Conservation (phyloP, 2,797 vertebrate genomes). For the Alcedo atthis region DNA sequence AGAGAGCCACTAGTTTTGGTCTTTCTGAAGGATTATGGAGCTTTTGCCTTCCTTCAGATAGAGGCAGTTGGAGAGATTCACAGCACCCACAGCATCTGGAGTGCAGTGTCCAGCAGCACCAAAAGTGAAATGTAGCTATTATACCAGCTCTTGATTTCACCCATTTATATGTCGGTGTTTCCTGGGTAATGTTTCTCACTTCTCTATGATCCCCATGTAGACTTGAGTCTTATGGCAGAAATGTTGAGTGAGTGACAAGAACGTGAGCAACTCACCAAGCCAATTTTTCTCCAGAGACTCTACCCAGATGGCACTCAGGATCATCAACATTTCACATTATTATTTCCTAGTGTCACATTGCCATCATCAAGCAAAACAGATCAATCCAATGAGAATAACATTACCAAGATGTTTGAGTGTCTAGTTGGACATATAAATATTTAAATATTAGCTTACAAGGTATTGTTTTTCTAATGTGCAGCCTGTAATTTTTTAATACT, state of each 20-base stretch:
- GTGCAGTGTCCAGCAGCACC: neutral
- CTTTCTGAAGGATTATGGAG: neutral
- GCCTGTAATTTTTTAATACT: slow-evolving; percentile 16
- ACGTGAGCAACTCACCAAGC: neutral
- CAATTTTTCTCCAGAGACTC: neutral
- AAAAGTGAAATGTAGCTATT: neutral
- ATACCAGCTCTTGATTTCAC: neutral
- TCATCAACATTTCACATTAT: slow-evolving; percentile 37
- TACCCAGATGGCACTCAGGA: neutral
- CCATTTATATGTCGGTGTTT: neutral
- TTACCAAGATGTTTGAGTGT: neutral
- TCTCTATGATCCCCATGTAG: neutral
- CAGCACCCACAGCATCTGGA: neutral
- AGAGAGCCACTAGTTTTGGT: neutral
- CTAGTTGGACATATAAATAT: slow-evolving; percentile 50
- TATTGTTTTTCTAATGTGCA: neutral
- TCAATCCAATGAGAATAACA: slow-evolving; percentile 5
- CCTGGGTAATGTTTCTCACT: neutral
- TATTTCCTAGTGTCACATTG: slow-evolving; percentile 36
- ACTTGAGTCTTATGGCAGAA: neutral
- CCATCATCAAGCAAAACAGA: neutral
- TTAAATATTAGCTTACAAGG: neutral
- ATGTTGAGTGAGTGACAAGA: neutral
- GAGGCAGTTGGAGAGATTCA: neutral
- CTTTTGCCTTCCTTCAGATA: neutral